phyloP scores from a whole-genome alignment of 2,888 invertebrate genomes.

The Drosophila parthenogenetica region DNA sequence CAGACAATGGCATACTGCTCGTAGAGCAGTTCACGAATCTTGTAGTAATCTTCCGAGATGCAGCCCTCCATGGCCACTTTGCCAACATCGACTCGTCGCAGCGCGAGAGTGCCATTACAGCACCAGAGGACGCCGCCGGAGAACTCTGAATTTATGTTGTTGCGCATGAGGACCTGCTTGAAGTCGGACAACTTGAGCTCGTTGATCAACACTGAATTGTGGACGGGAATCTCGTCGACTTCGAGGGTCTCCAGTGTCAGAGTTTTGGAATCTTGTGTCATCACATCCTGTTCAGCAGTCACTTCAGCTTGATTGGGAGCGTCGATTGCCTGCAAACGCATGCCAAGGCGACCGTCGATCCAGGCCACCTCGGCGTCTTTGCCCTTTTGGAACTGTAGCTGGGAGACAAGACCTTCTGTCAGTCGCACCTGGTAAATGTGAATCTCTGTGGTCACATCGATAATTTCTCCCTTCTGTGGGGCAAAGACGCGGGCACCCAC shows the following conservation, averaged over 20 bases:
- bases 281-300: conserved; percentile 73
- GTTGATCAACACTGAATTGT: conserved; percentile 96
- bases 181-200: conserved; percentile 96
- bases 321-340: conserved; percentile 88
- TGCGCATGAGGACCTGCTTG: conserved; percentile 91
- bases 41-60: conserved; percentile 97
- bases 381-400: conserved; percentile 92
- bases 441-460: conserved; percentile 98
- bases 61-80: conserved; percentile 97
- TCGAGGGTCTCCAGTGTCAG: conserved; percentile 89
- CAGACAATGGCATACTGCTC: conserved; percentile 98
- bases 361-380: conserved; percentile 98
- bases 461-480: conserved; percentile 91
- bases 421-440: conserved; percentile 98
- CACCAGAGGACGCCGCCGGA: conserved; percentile 97
- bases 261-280: conserved; percentile 86
- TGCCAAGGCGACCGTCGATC: conserved; percentile 92
- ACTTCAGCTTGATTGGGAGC: conserved; percentile 77
- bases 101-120: conserved; percentile 95
- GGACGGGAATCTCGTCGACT: conserved; percentile 87
- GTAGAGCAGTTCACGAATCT: conserved; percentile 95
- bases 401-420: conserved; percentile 95
- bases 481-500: conserved; percentile 92
- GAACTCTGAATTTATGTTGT: conserved; percentile 94
- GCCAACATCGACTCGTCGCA: conserved; percentile 95